Conservation (phyloP, 2,797 vertebrate genomes). For the Remorina albescens region DNA sequence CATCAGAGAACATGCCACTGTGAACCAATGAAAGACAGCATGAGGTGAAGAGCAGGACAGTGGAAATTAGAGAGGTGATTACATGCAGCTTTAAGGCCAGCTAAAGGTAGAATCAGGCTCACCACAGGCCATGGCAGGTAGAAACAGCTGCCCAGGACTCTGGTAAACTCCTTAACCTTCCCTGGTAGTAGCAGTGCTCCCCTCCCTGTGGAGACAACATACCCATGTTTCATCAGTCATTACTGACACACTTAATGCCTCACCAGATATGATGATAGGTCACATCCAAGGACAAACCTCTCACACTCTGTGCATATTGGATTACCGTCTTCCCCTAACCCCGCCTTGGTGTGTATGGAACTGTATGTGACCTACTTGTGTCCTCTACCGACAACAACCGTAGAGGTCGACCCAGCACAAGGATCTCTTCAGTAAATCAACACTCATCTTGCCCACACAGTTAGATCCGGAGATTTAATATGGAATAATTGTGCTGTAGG, state of each 20-base stretch:
- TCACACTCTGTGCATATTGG: conserved; percentile 1
- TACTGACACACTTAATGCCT: conserved; percentile 29
- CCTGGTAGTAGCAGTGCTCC: conserved; percentile 99
- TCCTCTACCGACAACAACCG: conserved; percentile 52
- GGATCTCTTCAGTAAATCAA: conserved; percentile 71
- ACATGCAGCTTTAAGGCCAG: too few relatives aligned
- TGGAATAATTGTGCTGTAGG: background rate
- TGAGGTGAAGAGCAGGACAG: conserved; percentile 3
- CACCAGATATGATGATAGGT: conserved; percentile 9
- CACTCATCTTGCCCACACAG: conserved; percentile 35
- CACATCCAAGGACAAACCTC: conserved; percentile 23
- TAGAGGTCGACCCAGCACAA: conserved; percentile 37
- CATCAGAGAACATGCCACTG: conserved; percentile 82
- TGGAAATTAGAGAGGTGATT: background rate
- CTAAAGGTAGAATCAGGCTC: conserved; percentile 70
- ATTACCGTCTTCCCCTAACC: conserved; percentile 8
- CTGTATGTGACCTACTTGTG: conserved; percentile 75
- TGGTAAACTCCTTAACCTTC: conserved; percentile 86
- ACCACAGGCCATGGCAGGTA: conserved; percentile 95
- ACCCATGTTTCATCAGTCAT: conserved; percentile 31
- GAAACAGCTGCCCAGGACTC: conserved; percentile 92
- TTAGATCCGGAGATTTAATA: conserved; percentile 29
- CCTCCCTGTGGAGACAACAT: conserved; percentile 84
- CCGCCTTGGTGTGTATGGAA: conserved; percentile 20
- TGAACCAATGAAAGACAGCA: background rate